Evolutionary conservation across 2,888 invertebrate species (phyloP).

Genomic region (Chrysina gloriosa): DNA sequence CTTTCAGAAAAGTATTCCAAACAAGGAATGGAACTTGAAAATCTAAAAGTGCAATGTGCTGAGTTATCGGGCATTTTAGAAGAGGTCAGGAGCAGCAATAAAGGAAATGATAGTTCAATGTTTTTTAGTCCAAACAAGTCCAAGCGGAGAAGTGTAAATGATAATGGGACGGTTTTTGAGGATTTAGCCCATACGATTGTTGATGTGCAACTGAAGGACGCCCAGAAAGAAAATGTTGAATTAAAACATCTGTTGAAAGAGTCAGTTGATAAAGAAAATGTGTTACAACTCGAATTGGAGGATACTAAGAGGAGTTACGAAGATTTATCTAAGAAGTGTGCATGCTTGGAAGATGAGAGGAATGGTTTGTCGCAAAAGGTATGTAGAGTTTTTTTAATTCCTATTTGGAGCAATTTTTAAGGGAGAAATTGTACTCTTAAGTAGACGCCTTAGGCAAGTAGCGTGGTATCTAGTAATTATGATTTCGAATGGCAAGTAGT

Average conservation of each 20-base stretch:
- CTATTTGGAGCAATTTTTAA: no score
- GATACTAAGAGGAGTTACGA: slow-evolving; percentile 27
- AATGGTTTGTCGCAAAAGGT: slow-evolving; percentile 42
- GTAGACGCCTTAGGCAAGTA: no score
- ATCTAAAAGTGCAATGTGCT: slow-evolving; percentile 55
- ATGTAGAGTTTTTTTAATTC: background rate
- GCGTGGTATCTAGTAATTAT: no score
- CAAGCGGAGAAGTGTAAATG: slow-evolving; percentile 28
- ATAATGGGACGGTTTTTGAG: slow-evolving; percentile 49
- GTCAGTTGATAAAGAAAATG: slow-evolving; percentile 37
- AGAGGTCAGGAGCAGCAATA: slow-evolving; percentile 55
- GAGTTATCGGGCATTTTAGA: slow-evolving; percentile 66
- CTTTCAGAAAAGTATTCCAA: slow-evolving; percentile 54
- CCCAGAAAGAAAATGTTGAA: slow-evolving; percentile 55
- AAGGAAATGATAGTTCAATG: slow-evolving; percentile 52
- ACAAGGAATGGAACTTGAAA: slow-evolving; percentile 54
- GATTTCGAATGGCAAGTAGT: no score
- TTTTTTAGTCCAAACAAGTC: slow-evolving; percentile 47
- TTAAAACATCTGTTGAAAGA: slow-evolving; percentile 48
- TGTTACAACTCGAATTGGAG: slow-evolving; percentile 38
- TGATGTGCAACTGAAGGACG: slow-evolving; percentile 63
- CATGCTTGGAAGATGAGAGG: slow-evolving; percentile 38
- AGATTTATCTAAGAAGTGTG: slow-evolving; percentile 38
- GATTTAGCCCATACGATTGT: slow-evolving; percentile 62
- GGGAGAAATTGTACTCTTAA: no score